Conservation (phyloP, 2,113 vertebrate species). For the Protobothrops flavoviridis region DNA sequence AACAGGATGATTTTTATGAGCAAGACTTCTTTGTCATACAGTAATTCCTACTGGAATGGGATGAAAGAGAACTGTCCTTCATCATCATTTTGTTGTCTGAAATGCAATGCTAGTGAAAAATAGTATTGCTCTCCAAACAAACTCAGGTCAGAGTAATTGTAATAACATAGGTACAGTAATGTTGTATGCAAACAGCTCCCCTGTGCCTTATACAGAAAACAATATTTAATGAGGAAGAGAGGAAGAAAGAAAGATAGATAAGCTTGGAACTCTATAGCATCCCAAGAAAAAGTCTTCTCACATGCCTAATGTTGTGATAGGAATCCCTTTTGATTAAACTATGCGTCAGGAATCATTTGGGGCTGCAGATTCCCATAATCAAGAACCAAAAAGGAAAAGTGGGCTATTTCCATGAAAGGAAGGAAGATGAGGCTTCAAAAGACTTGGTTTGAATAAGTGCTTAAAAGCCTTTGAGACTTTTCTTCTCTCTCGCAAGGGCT, state of each 20-base stretch:
- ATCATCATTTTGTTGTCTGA: not conserved
- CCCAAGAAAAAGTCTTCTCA: not conserved
- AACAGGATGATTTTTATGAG: not conserved
- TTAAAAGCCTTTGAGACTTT: slow-evolving; percentile 50
- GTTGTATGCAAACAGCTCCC: not conserved
- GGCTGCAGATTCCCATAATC: not conserved
- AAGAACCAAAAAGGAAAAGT: not conserved
- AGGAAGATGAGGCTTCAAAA: slow-evolving; percentile 43
- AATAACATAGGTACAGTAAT: not conserved
- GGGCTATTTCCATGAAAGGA: slow-evolving; percentile 35
- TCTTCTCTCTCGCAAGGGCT: slow-evolving; percentile 25
- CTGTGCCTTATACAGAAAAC: not conserved
- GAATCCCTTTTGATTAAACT: slow-evolving; percentile 28
- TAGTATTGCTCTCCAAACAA: not conserved
- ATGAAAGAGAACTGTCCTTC: not conserved
- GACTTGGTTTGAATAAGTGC: slow-evolving; percentile 56
- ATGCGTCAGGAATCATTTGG: not conserved
- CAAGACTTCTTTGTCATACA: not conserved
- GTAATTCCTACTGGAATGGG: not conserved
- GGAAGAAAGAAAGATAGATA: not conserved
- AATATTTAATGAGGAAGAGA: not conserved
- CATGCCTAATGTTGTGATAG: not conserved
- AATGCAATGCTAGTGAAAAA: not conserved
- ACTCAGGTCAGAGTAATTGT: not conserved
- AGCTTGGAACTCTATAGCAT: not conserved